These are phyloP conservation scores for Perizoma affinitatum DNA, from an alignment of 2,888 invertebrate genomes.

Conservation along the genomic window DNA sequence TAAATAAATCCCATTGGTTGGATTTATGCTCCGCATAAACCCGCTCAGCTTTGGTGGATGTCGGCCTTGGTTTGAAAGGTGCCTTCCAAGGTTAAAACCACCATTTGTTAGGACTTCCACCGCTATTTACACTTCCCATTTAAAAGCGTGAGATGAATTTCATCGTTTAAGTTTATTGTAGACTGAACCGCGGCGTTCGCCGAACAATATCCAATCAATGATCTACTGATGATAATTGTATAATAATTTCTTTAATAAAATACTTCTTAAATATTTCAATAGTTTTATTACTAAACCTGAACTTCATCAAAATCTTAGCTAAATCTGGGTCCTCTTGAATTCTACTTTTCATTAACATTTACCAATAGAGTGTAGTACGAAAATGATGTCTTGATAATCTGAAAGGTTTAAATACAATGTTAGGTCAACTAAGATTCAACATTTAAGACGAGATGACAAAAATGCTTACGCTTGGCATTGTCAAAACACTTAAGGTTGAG, in stretches of 20 bases:
- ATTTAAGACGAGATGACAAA: no score
- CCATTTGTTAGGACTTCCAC: conserved; percentile 4
- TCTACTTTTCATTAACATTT: conserved; percentile 68
- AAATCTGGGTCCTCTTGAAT: not conserved
- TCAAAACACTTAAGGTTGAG: no score
- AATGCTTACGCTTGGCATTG: no score
- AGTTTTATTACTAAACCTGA: conserved; percentile 26
- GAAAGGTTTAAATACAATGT: conserved; percentile 43
- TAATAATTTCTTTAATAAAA: conserved; percentile 83
- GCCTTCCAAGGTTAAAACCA: conserved; percentile 11
- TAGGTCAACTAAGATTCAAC: no score
- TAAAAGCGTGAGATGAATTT: conserved; percentile 35
- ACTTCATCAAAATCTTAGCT: no score
- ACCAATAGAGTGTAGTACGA: conserved; percentile 75
- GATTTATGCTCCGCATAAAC: no score
- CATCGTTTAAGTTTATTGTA: conserved; percentile 50
- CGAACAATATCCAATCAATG: conserved; percentile 65
- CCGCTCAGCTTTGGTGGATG: not conserved
- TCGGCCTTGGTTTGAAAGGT: not conserved
- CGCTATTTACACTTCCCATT: conserved; percentile 40
- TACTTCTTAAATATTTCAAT: conserved; percentile 62
- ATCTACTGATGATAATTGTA: conserved; percentile 75
- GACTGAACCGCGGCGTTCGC: conserved; percentile 64
- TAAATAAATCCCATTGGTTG: no score
- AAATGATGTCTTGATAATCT: conserved; percentile 78